A percentile compares a stretch with the other conserved stretches of the same genome.
Evolutionary conservation across 2,113 vertebrate genomes (phyloP).

Genomic region (Tringa solitaria): DNA sequence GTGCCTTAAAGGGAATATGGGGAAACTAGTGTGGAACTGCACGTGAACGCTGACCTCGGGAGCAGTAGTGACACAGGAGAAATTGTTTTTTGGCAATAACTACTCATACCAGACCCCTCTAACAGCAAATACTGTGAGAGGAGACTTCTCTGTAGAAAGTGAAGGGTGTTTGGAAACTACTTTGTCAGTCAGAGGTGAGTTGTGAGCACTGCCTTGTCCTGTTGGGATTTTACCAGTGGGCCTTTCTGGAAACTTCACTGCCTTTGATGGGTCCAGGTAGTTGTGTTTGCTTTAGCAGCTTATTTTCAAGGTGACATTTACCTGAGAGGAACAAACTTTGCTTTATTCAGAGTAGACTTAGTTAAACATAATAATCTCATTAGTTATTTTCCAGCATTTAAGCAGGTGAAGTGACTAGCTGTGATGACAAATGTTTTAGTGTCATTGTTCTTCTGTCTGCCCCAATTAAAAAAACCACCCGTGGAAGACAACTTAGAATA

Average conservation of each 20-base stretch:
- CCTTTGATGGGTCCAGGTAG: background rate
- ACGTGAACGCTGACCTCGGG: background rate
- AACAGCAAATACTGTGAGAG: background rate
- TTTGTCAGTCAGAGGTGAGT: background rate
- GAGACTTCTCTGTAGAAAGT: background rate
- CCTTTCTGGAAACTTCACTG: background rate
- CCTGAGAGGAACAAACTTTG: background rate
- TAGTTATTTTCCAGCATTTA: background rate
- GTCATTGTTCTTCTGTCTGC: background rate
- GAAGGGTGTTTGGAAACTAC: background rate
- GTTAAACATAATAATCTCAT: background rate
- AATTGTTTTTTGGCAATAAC: background rate
- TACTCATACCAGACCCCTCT: background rate
- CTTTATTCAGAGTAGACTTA: background rate
- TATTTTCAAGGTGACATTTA: slow-evolving; percentile 19
- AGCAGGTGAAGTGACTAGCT: background rate
- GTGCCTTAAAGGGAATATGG: background rate
- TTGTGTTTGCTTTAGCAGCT: background rate
- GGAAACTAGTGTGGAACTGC: background rate
- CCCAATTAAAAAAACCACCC: background rate
- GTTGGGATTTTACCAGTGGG: background rate
- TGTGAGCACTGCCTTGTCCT: background rate
- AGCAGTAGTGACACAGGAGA: background rate
- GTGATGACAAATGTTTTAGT: background rate
- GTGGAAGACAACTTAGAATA: background rate